phyloP scores from a whole-genome alignment of 1,140 invertebrate species.

The Drosophila tsacasi region DNA sequence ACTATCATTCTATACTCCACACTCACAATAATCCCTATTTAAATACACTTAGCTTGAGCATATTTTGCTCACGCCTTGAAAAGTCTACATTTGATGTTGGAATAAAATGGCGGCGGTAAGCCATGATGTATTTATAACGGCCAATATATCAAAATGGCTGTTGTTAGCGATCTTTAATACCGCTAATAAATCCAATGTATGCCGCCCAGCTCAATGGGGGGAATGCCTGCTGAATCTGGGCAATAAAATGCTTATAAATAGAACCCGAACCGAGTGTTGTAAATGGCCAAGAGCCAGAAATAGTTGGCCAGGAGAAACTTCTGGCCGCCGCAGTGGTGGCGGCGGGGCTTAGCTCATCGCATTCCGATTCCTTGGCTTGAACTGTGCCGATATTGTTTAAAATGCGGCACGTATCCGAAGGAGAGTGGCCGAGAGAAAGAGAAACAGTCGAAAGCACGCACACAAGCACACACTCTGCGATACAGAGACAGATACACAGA shows the following conservation, averaged over 20 bases:
- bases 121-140: conserved; percentile 13
- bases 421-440: conserved; percentile 67
- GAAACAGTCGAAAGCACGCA: conserved; percentile 22
- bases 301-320: conserved; percentile 62
- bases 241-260: conserved; percentile 70
- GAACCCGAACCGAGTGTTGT: conserved; percentile 28
- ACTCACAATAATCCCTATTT: no score
- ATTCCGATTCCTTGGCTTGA: conserved; percentile 50
- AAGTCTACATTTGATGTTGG: neutral
- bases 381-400: conserved; percentile 69
- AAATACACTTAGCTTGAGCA: neutral
- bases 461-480: neutral
- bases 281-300: conserved; percentile 48
- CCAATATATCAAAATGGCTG: conserved; percentile 19
- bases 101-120: conserved; percentile 10
- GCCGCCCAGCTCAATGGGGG: conserved; percentile 11
- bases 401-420: conserved; percentile 72
- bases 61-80: neutral
- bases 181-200: conserved; percentile 38
- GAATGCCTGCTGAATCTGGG: conserved; percentile 28
- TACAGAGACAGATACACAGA: conserved; percentile 14
- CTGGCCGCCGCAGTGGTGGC: neutral
- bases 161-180: conserved; percentile 27
- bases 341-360: conserved; percentile 42
- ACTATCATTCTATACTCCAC: neutral